A percentile compares a stretch with the other conserved stretches of the same genome.
These are phyloP conservation scores for Eleginops maclovinus DNA, from an alignment of 2,113 vertebrate genomes.

Conservation along the genomic window DNA sequence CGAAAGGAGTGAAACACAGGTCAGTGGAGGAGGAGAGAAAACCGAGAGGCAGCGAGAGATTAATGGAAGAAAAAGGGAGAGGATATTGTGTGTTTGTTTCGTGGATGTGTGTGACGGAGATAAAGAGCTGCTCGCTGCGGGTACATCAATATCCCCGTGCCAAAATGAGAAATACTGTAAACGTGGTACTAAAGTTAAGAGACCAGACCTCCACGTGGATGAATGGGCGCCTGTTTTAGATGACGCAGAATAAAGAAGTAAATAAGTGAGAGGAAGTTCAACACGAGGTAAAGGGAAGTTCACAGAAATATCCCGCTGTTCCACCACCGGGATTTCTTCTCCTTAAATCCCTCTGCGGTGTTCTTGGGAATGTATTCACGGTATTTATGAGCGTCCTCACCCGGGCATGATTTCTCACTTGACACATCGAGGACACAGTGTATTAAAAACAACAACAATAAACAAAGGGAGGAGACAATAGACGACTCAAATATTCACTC, in stretches of 20 bases:
- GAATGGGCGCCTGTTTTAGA: conserved; percentile 37
- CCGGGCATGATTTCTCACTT: conserved; percentile 34
- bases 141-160: conserved; percentile 40
- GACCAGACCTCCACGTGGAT: conserved; percentile 28
- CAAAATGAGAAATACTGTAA: conserved; percentile 44
- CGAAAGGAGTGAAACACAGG: conserved; percentile 88
- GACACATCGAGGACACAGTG: conserved; percentile 59
- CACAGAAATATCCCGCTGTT: conserved; percentile 60
- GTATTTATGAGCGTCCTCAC: conserved; percentile 53
- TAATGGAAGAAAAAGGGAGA: conserved; percentile 26
- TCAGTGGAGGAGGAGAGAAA: conserved; percentile 71
- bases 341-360: conserved; percentile 50
- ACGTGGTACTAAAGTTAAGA: conserved; percentile 20
- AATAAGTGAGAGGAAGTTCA: conserved; percentile 69
- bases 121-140: conserved; percentile 41
- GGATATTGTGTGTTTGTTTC: conserved; percentile 29
- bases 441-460: conserved; percentile 10
- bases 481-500: conserved; percentile 35
- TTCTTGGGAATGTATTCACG: conserved; percentile 48
- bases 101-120: conserved; percentile 22
- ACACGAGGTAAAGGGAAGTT: conserved; percentile 70
- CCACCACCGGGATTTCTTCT: conserved; percentile 50
- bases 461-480: conserved; percentile 36
- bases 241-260: conserved; percentile 44
- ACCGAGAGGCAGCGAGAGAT: conserved; percentile 23